phyloP scores from a whole-genome alignment of 2,888 invertebrate species.

The Xestia rhomboidea region DNA sequence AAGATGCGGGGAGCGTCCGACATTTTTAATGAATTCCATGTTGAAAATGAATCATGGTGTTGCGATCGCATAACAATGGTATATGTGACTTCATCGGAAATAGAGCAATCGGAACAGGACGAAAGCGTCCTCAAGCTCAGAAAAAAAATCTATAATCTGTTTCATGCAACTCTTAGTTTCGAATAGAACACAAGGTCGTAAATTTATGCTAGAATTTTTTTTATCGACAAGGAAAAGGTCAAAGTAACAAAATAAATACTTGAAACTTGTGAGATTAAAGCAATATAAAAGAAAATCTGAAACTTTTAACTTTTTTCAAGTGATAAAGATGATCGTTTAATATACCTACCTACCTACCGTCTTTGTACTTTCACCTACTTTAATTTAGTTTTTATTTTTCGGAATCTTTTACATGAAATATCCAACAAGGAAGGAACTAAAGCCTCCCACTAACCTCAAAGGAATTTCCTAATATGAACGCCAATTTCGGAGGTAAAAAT shows the following conservation, averaged over 20 bases:
- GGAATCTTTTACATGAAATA: neutral
- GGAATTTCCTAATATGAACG: constrained; percentile 19
- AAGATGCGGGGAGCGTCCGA: constrained; percentile 38
- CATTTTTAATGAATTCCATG: constrained; percentile 55
- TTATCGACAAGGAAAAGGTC: no score
- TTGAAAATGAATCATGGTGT: constrained; percentile 55
- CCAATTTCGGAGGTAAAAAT: constrained; percentile 30
- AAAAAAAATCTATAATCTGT: neutral
- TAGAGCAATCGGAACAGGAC: constrained; percentile 54
- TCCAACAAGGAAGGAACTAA: neutral
- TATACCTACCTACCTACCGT: no score
- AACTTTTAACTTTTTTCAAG: neutral
- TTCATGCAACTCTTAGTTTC: neutral
- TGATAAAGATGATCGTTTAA: neutral
- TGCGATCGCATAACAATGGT: constrained; percentile 63
- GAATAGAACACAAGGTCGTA: neutral
- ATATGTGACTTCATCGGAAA: constrained; percentile 72
- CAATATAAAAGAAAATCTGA: no score
- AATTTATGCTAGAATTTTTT: neutral
- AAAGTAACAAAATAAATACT: neutral
- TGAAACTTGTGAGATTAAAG: neutral
- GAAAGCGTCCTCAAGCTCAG: neutral
- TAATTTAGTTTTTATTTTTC: neutral
- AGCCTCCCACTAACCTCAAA: constrained; percentile 1
- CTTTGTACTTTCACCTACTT: neutral